These are phyloP conservation scores for Jaculus jaculus DNA, from an alignment of 2,113 vertebrate species.

Conservation along the genomic window DNA sequence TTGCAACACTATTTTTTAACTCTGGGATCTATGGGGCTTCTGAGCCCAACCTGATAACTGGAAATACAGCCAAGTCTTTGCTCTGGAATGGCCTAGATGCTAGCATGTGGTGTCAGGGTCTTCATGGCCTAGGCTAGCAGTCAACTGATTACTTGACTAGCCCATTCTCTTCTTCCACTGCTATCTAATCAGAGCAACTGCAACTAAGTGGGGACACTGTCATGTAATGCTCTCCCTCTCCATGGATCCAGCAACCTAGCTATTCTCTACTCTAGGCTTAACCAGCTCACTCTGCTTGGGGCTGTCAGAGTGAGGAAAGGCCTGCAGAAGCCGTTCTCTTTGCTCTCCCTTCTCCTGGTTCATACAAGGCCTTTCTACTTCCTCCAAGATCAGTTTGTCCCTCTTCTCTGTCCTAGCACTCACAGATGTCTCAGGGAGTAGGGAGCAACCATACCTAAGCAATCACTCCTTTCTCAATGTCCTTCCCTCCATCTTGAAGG, in stretches of 20 bases:
- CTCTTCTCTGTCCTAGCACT: background rate
- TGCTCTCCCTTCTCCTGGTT: background rate
- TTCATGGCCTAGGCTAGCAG: background rate
- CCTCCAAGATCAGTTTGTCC: background rate
- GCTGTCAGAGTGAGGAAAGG: background rate
- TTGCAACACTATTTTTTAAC: background rate
- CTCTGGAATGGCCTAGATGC: background rate
- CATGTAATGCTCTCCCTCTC: background rate
- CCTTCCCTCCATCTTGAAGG: background rate
- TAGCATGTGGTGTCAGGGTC: background rate
- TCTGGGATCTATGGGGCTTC: background rate
- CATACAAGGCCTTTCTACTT: background rate
- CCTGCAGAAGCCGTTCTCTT: background rate
- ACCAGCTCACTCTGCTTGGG: background rate
- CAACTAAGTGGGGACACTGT: background rate
- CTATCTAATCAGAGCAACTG: background rate
- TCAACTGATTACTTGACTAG: background rate
- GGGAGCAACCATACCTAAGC: background rate
- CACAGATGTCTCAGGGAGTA: background rate
- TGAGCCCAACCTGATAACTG: background rate
- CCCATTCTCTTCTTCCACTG: background rate
- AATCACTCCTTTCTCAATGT: background rate
- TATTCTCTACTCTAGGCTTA: background rate
- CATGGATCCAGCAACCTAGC: rapidly evolving
- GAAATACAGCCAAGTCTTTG: background rate